phyloP scores from a whole-genome alignment of 1,140 invertebrate species.

The Temnothorax longispinosus region DNA sequence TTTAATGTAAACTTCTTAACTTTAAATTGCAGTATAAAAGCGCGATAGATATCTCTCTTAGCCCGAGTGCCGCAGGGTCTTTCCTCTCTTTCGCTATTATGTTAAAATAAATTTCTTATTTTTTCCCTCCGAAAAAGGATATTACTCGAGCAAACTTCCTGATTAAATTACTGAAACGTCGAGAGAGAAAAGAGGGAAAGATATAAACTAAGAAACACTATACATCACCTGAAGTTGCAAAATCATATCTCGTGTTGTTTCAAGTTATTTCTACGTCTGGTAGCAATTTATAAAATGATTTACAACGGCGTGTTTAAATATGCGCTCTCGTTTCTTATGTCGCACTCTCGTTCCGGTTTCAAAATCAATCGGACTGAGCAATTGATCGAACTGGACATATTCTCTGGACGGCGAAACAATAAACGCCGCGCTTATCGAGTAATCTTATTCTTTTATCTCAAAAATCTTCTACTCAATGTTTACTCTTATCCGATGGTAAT shows the following conservation, averaged over 20 bases:
- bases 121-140: not conserved
- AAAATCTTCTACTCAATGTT: not conserved
- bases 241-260: not conserved
- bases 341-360: not conserved
- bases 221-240: not conserved
- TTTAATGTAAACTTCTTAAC: not conserved
- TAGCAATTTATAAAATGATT: not conserved
- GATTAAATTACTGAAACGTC: not conserved
- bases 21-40: not conserved
- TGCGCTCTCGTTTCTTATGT: not conserved
- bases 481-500: not conserved
- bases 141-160: not conserved
- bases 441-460: not conserved
- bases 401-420: not conserved
- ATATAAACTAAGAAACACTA: not conserved
- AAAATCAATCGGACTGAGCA: not conserved
- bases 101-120: not conserved
- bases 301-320: not conserved
- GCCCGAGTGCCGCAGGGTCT: too few relatives aligned
- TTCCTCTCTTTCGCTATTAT: not conserved
- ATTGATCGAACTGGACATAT: not conserved
- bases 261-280: not conserved
- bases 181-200: not conserved
- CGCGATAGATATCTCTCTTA: not conserved
- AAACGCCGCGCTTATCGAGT: not conserved